A percentile compares a stretch with the other conserved stretches of the same genome.
Conservation (phyloP, 1,140 invertebrate species). For the Camponotus floridanus region DNA sequence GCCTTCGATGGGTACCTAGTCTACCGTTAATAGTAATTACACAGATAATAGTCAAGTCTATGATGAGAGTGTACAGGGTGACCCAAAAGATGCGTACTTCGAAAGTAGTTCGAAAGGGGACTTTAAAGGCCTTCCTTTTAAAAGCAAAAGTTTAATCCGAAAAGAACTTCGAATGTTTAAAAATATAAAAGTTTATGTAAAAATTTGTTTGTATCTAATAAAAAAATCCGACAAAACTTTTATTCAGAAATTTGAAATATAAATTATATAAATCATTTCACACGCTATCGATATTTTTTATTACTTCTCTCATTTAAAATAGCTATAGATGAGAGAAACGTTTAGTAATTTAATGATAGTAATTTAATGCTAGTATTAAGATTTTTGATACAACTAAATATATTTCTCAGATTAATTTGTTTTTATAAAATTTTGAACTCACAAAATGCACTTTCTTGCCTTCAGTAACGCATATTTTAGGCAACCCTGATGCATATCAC, state of each 20-base stretch:
- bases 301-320: neutral
- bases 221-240: neutral
- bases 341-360: neutral
- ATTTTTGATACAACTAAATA: neutral
- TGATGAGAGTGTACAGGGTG: conserved; percentile 39
- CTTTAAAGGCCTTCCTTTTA: neutral
- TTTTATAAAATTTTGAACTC: neutral
- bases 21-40: conserved; percentile 53
- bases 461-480: conserved; percentile 13
- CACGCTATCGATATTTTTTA: neutral
- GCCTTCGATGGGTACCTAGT: conserved; percentile 27
- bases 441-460: neutral
- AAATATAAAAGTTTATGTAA: neutral
- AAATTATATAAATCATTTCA: neutral
- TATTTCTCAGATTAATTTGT: neutral
- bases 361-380: neutral
- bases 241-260: neutral
- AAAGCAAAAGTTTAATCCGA: neutral
- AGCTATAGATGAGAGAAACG: neutral
- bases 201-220: neutral
- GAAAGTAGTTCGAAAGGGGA: no score
- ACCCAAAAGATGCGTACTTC: conserved; percentile 18
- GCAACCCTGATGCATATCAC: neutral
- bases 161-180: neutral
- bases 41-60: conserved; percentile 14